phyloP scores from a whole-genome alignment of 2,888 invertebrate species.

The Ophioninae sp. region DNA sequence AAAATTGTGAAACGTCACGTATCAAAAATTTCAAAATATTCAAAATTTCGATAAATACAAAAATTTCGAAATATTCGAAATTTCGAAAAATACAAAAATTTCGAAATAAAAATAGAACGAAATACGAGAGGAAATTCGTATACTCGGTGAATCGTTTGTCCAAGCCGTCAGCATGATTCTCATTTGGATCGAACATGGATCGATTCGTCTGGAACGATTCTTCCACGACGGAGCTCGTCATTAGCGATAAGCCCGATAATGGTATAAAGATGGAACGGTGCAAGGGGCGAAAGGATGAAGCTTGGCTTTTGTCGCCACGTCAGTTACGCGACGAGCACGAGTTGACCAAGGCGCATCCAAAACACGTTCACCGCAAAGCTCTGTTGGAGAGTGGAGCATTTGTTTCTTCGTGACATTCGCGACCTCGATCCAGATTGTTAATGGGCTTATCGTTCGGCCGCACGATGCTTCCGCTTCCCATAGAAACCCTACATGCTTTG shows the following conservation, averaged over 20 bases:
- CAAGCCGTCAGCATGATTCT: not conserved
- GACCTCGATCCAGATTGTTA: slow-evolving; percentile 61
- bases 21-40: not conserved
- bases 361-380: slow-evolving; percentile 34
- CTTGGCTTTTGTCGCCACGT: slow-evolving; percentile 12
- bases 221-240: slow-evolving; percentile 11
- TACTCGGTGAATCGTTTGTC: not conserved
- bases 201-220: slow-evolving; percentile 5
- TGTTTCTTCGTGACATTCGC: slow-evolving; percentile 57
- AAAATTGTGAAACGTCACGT: not conserved
- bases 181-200: not conserved
- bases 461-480: slow-evolving; percentile 46
- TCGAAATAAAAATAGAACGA: not conserved
- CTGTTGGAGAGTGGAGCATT: slow-evolving; percentile 30
- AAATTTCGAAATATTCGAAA: too few relatives aligned
- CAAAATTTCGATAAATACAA: too few relatives aligned
- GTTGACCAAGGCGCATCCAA: slow-evolving; percentile 46
- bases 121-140: not conserved
- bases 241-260: slow-evolving; percentile 5
- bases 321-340: slow-evolving; percentile 35
- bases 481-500: slow-evolving; percentile 2
- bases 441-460: slow-evolving; percentile 56
- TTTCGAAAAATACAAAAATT: too few relatives aligned
- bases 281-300: not conserved
- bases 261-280: not conserved